Evolutionary conservation across 1,140 invertebrate genomes (phyloP), one percentile per base, ranked within the genome.

Genomic region (Papilio dardanus): DNA sequence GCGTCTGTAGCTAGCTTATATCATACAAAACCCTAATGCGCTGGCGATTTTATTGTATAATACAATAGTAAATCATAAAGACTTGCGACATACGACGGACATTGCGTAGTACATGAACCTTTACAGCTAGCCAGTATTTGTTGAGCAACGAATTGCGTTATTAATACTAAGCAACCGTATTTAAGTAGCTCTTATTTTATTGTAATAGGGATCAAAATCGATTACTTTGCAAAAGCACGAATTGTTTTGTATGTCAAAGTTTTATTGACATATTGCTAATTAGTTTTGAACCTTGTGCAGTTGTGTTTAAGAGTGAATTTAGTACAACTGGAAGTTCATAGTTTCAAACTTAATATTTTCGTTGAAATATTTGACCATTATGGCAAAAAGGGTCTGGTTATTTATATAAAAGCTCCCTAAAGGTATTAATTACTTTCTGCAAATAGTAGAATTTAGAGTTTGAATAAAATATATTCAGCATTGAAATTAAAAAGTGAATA

Each of bases 121-220:
- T 73, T 71, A 71, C 12, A 65, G 31, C 35, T 28, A 40, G 21
- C 73, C 73, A 65, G 54, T 24, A 58, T 66, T 73, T 54, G 62
- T 74, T 74, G 46, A 35, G 73, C 54, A 74, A 74, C 54, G 73
- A 40, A 74, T 74, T 74, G 71, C 71, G 42, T 7, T 46, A 46
- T 46, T n/a, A 12, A 46, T 7, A 46, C 16, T n/a, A n/a, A 58
- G 21, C 54, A 62, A 62, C 50, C 24, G 12, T 42, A 46, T 71
- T 71, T 21, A 2, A 28, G 0, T 2, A 46, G 21, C n/a, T n/a
- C 37, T 37, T 71, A 71, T 42, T 7, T 1, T 24, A 4, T 42
- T 7, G 68, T 0, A 16, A 71, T 71, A 71, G 5, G 40, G 40
- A 50, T 46, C 7, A 46, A 50, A 71, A 71, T 71, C 6, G 68